Conservation (phyloP, 1,140 invertebrate species). For the Oryzaephilus surinamensis region DNA sequence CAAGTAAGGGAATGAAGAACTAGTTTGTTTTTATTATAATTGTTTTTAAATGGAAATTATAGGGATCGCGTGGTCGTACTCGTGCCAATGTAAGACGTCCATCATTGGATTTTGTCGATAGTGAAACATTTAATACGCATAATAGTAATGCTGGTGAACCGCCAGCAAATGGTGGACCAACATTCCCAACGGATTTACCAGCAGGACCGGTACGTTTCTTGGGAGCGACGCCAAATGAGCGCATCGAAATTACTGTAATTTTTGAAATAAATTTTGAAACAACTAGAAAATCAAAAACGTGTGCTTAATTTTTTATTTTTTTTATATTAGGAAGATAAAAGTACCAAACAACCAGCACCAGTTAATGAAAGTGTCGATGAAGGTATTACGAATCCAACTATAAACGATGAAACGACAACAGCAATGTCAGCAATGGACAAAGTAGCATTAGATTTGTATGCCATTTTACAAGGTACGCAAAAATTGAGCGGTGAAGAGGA, state of each 20-base stretch:
- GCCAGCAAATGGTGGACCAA: conserved; percentile 29
- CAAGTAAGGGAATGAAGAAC: conserved; percentile 23
- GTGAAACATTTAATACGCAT: conserved; percentile 66
- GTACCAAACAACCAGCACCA: no score
- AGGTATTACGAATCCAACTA: conserved; percentile 17
- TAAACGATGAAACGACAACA: conserved; percentile 37
- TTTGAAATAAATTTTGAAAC: conserved; percentile 1
- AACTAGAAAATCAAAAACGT: conserved; percentile 5
- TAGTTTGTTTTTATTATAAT: neutral
- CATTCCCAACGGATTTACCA: conserved; percentile 41
- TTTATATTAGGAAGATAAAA: no score
- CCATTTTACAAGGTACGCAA: conserved; percentile 61
- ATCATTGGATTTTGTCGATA: conserved; percentile 65
- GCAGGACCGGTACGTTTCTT: conserved; percentile 46
- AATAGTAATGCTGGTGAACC: conserved; percentile 26
- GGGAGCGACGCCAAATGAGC: conserved; percentile 47
- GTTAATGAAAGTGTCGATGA: no score
- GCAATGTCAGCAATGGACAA: conserved; percentile 65
- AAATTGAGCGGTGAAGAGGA: conserved; percentile 52
- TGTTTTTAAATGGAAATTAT: conserved; percentile 6
- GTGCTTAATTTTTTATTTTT: no score
- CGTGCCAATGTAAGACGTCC: conserved; percentile 47
- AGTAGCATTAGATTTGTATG: conserved; percentile 68
- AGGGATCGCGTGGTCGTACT: conserved; percentile 30
- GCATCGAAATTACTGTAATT: conserved; percentile 35